Conservation (phyloP, 2,113 vertebrate species). For the Menidia beryllina region DNA sequence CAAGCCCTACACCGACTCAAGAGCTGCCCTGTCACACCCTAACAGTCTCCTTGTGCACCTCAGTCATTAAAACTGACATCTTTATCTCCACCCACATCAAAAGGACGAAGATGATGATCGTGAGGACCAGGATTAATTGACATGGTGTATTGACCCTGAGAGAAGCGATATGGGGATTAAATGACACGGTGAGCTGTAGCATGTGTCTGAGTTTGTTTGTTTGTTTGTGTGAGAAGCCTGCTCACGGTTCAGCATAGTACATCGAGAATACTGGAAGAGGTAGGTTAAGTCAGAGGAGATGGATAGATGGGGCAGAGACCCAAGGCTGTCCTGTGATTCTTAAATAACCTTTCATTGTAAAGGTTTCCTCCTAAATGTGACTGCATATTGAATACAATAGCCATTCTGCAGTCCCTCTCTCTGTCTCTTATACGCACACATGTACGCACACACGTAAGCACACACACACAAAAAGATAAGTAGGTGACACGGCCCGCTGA, state of each 20-base stretch:
- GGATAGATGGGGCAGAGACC: slow-evolving; percentile 68
- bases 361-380: slow-evolving; percentile 72
- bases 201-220: neutral
- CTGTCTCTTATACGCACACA: too few relatives aligned
- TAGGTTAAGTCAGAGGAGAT: slow-evolving; percentile 54
- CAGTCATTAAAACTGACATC: neutral
- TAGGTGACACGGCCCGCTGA: slow-evolving; percentile 51
- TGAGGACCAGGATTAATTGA: too few relatives aligned
- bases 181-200: neutral
- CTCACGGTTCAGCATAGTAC: neutral
- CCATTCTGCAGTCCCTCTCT: slow-evolving; percentile 19
- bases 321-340: slow-evolving; percentile 65
- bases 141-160: too few relatives aligned
- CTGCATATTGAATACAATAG: slow-evolving; percentile 52
- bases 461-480: slow-evolving; percentile 55
- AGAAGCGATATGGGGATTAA: too few relatives aligned
- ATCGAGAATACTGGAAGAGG: slow-evolving; percentile 24
- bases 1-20: neutral
- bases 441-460: slow-evolving; percentile 2
- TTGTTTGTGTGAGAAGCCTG: neutral
- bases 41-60: neutral
- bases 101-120: too few relatives aligned
- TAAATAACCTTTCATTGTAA: slow-evolving; percentile 78
- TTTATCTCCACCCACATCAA: too few relatives aligned
- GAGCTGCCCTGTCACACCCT: neutral